Evolutionary conservation across 2,113 vertebrate genomes (phyloP), one percentile per base, ranked within the genome.

Genomic region (Triplophysa siluroides): DNA sequence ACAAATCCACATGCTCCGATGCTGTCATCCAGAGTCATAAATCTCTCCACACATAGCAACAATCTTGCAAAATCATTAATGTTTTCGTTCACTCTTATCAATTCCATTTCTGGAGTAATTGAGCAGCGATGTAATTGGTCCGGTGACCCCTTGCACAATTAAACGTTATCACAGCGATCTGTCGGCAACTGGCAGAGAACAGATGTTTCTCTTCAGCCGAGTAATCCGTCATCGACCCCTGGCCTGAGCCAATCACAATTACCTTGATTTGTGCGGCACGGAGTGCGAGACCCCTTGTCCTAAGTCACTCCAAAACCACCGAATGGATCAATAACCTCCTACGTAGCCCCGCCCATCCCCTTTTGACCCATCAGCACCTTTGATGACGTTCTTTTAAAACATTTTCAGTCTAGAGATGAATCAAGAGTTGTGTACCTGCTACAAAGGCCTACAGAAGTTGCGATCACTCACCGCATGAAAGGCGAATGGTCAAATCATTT

Each of bases 91-190:
- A 76, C 26, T 21, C 67, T 73, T 82, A 84, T 85, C 80, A 82
- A 73, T 84, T 38, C 76, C 29, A 67, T 80, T 78, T 85, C 58
- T 62, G 21, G 33, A 73, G 75, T 84, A 80, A 84, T 82, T 84
- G 81, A 83, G 84, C 69, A 72, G 60, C 73, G 83, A 83, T 84
- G 61, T 78, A 86, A 85, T 81, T 81, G 83, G 82, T 80, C 80
- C 74, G 52, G 78, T 75, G 76, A 83, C 60, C 80, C 82, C 69
- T 71, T 77, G 76, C 80, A 71, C 64, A 80, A 83, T 85, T 81
- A 85, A 84, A 80, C 64, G 70, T 85, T 83, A 85, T 85, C 83
- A 80, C 75, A 87, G 81, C 16, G 79, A 86, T 88, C 81, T 83
- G 81, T 82, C 66, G n/a, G 75, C 43, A 56, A 82, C 80, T 84